Conservation (phyloP, 2,113 vertebrate species). For the Callochromis pleurospilus region DNA sequence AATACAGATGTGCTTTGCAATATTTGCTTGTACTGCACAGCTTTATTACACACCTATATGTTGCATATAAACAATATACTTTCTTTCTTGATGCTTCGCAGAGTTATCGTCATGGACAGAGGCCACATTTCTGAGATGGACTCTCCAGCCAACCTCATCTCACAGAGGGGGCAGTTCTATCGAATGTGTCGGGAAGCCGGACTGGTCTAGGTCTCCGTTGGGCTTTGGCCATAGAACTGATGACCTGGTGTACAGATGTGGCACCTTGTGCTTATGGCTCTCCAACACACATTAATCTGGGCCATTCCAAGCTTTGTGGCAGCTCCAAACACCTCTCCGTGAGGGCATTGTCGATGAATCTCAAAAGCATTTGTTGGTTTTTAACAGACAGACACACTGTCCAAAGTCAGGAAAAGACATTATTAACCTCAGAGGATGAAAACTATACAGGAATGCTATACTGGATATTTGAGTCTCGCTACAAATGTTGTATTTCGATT, state of each 20-base stretch:
- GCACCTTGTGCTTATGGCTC: conserved; percentile 40
- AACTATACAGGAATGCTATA: conserved; percentile 18
- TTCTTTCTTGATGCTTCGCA: conserved; percentile 43
- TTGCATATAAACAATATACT: background rate
- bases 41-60: background rate
- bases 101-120: conserved; percentile 90
- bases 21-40: background rate
- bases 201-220: conserved; percentile 64
- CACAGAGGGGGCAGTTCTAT: conserved; percentile 85
- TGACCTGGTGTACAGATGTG: background rate
- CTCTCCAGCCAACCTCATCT: conserved; percentile 78
- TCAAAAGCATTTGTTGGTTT: conserved; percentile 29
- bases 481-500: conserved; percentile 33
- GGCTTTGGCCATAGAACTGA: background rate
- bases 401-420: conserved; percentile 21
- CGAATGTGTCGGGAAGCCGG: conserved; percentile 86
- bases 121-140: conserved; percentile 85
- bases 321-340: conserved; percentile 35
- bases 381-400: conserved; percentile 11
- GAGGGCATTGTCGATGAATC: conserved; percentile 45
- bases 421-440: conserved; percentile 23
- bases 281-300: background rate
- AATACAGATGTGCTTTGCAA: background rate
- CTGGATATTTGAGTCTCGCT: conserved; percentile 16
- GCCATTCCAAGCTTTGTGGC: conserved; percentile 48